Percentiles rank a stretch among this genome's conserved stretches.
phyloP scores from a whole-genome alignment of 2,113 vertebrate genomes.

The Actenoides lindsayi region DNA sequence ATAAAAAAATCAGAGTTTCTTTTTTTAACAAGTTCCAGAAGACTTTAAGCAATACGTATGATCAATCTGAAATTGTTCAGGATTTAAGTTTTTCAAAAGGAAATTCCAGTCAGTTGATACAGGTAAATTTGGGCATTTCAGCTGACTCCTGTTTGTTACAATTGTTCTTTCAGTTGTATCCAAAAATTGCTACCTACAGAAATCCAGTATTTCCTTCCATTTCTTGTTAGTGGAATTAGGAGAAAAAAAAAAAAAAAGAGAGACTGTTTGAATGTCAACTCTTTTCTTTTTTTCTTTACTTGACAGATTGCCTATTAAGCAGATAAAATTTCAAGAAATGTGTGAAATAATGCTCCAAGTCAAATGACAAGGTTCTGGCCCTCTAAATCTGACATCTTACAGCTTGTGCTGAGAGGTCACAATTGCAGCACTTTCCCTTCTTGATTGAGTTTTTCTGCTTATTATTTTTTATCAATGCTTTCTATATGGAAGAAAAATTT shows the following conservation, averaged over 20 bases:
- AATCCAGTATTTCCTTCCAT: neutral
- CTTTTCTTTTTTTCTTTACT: neutral
- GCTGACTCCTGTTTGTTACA: neutral
- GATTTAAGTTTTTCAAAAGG: neutral
- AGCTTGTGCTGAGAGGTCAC: neutral
- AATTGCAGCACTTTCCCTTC: neutral
- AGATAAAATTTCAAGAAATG: slow-evolving; percentile 1
- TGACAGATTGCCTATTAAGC: neutral
- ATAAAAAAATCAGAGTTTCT: neutral
- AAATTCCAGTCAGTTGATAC: neutral
- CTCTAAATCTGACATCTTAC: neutral
- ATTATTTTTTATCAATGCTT: neutral
- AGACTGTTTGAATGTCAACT: neutral
- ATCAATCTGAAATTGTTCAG: neutral
- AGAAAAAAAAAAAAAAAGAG: neutral
- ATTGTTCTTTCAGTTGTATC: neutral
- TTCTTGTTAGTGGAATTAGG: neutral
- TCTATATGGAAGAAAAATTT: neutral
- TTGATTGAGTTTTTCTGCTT: slow-evolving; percentile 4
- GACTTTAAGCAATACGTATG: neutral
- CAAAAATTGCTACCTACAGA: neutral
- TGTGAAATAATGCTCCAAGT: neutral
- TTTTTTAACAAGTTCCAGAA: neutral
- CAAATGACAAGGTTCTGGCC: slow-evolving; percentile 24
- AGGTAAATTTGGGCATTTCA: neutral